A percentile compares a stretch with the other conserved stretches of the same genome.
Conservation (phyloP, 2,888 invertebrate species). For the Eupithecia dodoneata region DNA sequence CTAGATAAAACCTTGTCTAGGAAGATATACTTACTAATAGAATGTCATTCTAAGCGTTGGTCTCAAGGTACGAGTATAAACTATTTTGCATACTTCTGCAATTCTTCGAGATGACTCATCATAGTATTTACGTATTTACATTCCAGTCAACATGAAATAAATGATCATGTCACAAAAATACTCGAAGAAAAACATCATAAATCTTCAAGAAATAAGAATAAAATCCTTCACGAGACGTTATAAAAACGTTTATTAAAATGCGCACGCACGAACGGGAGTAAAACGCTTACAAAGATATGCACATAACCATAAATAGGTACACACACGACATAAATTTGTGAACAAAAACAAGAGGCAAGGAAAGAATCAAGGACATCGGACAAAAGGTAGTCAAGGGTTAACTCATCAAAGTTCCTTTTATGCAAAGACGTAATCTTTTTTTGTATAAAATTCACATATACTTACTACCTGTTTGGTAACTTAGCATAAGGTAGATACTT, state of each 20-base stretch:
- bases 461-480: background rate
- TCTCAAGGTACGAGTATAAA: background rate
- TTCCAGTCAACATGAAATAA: constrained; percentile 2
- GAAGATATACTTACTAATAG: too few relatives aligned
- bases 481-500: background rate
- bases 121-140: background rate
- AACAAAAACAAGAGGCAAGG: constrained; percentile 27
- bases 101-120: background rate
- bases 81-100: background rate
- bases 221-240: constrained; percentile 40
- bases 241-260: constrained; percentile 59
- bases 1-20: background rate
- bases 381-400: constrained; percentile 4
- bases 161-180: constrained; percentile 19
- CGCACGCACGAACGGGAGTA: constrained; percentile 54
- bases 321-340: constrained; percentile 29
- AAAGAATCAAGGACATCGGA: constrained; percentile 23
- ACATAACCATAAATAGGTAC: constrained; percentile 35
- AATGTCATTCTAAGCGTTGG: background rate
- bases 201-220: constrained; percentile 34
- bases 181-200: constrained; percentile 29
- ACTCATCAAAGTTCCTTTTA: background rate
- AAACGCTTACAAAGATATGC: constrained; percentile 50
- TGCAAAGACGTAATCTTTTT: background rate
- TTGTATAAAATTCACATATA: constrained; percentile 6